phyloP scores from a whole-genome alignment of 2,888 invertebrate species.

The Leptopterna dolabrata region DNA sequence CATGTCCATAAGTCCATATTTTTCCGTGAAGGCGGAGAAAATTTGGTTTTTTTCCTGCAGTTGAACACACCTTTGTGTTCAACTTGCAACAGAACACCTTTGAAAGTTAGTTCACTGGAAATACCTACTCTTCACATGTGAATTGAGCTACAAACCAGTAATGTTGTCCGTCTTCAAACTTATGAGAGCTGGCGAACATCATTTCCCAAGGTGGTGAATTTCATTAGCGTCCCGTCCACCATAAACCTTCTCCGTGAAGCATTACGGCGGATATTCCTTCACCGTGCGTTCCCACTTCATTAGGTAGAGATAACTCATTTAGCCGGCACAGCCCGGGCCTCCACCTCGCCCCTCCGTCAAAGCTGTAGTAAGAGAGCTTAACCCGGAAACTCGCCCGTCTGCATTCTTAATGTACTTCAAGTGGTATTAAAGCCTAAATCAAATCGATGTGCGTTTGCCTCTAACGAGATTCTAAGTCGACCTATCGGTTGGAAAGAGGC shows the following conservation, averaged over 20 bases:
- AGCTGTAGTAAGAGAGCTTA: background rate
- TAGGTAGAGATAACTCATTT: constrained; percentile 15
- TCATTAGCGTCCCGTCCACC: background rate
- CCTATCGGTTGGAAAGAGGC: background rate
- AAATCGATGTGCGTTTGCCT: background rate
- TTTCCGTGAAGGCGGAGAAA: no score
- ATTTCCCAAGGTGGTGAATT: background rate
- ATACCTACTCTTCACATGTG: no score
- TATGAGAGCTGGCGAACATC: background rate
- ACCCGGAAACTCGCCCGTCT: background rate
- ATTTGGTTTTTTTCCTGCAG: no score
- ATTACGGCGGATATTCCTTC: background rate
- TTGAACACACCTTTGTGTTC: no score
- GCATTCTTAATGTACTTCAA: background rate
- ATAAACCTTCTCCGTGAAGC: background rate
- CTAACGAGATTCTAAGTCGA: background rate
- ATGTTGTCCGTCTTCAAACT: no score
- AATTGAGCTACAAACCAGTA: no score
- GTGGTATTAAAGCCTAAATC: background rate
- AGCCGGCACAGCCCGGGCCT: background rate
- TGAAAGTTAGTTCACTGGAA: no score
- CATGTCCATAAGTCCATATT: no score
- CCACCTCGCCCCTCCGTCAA: background rate
- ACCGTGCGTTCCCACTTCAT: background rate
- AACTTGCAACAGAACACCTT: no score